Percentiles rank a stretch among this genome's conserved stretches.
These are phyloP conservation scores for Beaufortia kweichowensis DNA, from an alignment of 2,113 vertebrate genomes.

Conservation along the genomic window DNA sequence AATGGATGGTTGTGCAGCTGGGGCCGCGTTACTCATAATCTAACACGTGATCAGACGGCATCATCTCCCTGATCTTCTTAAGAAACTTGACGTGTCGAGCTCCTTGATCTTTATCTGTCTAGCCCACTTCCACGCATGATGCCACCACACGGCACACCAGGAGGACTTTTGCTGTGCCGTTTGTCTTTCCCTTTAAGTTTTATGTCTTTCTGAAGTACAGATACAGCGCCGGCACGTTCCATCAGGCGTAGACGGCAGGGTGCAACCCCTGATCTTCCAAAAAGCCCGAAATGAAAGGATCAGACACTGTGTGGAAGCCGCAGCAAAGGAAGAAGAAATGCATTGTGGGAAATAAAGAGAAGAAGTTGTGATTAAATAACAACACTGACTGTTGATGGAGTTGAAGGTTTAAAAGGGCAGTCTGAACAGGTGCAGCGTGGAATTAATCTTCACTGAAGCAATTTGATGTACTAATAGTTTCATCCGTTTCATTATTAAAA, in stretches of 20 bases:
- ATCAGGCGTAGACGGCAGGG: background rate
- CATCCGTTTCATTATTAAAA: no score
- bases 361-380: conserved; percentile 1
- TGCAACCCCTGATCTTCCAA: conserved; percentile 12
- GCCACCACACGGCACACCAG: conserved; percentile 14
- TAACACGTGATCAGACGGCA: background rate
- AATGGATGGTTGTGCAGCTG: background rate
- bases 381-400: background rate
- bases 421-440: background rate
- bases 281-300: conserved; percentile 5
- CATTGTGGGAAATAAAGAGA: background rate
- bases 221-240: background rate
- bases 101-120: background rate
- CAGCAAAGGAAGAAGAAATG: background rate
- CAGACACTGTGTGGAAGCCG: background rate
- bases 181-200: background rate
- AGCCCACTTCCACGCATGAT: background rate
- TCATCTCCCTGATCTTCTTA: conserved; percentile 14
- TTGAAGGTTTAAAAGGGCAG: background rate
- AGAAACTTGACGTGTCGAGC: background rate
- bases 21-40: conserved; percentile 8
- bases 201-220: conserved; percentile 5
- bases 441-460: no score
- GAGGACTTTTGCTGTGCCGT: background rate
- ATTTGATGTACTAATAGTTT: no score